Conservation (phyloP, 30 jellyfish, hydroid and myxozoan genomes). For the Hydra vulgaris region DNA sequence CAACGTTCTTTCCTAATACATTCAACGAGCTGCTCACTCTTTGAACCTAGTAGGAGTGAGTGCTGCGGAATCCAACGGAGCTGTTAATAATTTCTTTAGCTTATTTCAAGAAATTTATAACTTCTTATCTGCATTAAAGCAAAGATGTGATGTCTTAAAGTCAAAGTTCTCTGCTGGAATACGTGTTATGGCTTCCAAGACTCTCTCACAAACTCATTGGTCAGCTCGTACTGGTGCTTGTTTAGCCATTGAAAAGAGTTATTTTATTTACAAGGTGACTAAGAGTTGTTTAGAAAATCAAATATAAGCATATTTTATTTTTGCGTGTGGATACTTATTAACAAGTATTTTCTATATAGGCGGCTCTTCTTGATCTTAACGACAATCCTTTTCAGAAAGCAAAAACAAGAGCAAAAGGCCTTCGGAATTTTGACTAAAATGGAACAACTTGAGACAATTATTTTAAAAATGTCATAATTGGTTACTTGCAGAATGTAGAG, state of each 20-base stretch:
- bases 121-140: neutral
- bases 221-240: neutral
- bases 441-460: neutral
- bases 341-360: neutral
- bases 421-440: neutral
- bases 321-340: neutral
- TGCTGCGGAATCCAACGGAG: neutral
- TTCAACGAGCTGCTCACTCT: neutral
- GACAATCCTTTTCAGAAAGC: neutral
- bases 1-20: neutral
- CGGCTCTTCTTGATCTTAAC: neutral
- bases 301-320: too few species aligned
- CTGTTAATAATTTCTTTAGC: neutral
- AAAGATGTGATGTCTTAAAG: neutral
- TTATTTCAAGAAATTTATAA: neutral
- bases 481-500: too few species aligned
- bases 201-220: neutral
- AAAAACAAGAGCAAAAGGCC: neutral
- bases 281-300: neutral
- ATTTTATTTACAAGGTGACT: neutral
- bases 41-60: neutral
- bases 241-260: neutral
- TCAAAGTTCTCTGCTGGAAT: neutral
- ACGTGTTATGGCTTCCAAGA: neutral
- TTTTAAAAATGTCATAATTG: too few species aligned